A percentile compares a stretch with the other conserved stretches of the same genome.
Evolutionary conservation across 2,113 vertebrate species (phyloP).

Genomic region (Sciurus niger): DNA sequence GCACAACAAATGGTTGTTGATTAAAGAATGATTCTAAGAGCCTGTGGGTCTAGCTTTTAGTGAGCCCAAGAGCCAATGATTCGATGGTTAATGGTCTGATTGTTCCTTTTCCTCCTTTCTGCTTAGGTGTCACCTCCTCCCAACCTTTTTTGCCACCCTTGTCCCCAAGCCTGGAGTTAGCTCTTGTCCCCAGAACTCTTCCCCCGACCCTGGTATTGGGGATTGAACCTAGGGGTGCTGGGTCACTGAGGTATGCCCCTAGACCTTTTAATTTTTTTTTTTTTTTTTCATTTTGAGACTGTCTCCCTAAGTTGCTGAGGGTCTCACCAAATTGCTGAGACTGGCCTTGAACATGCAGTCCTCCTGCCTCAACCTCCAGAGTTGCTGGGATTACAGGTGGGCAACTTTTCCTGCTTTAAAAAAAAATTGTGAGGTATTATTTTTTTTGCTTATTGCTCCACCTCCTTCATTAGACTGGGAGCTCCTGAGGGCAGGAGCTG

Average conservation of each 20-base stretch:
- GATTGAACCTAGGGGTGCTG: not conserved
- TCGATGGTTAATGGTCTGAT: not conserved
- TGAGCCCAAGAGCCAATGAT: not conserved
- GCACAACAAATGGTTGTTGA: not conserved
- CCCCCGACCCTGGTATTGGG: not conserved
- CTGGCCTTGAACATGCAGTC: too few relatives aligned
- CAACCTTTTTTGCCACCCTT: not conserved
- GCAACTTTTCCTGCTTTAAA: slow-evolving; percentile 26
- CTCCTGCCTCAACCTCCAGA: too few relatives aligned
- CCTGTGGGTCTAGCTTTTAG: slow-evolving; percentile 1
- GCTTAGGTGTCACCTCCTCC: not conserved
- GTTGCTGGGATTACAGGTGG: too few relatives aligned
- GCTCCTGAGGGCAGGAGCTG: not conserved
- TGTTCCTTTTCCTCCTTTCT: not conserved
- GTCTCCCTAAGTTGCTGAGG: too few relatives aligned
- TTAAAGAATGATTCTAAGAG: slow-evolving; percentile 21
- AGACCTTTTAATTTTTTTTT: not conserved
- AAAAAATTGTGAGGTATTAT: not conserved
- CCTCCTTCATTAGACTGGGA: not conserved
- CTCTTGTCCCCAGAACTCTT: too few relatives aligned
- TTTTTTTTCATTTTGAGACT: not conserved
- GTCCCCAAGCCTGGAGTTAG: not conserved
- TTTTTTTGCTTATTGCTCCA: not conserved
- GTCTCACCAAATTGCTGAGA: not conserved
- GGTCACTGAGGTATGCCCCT: not conserved